Conservation (phyloP, 1,140 invertebrate genomes). For the Drosophila malerkotliana region DNA sequence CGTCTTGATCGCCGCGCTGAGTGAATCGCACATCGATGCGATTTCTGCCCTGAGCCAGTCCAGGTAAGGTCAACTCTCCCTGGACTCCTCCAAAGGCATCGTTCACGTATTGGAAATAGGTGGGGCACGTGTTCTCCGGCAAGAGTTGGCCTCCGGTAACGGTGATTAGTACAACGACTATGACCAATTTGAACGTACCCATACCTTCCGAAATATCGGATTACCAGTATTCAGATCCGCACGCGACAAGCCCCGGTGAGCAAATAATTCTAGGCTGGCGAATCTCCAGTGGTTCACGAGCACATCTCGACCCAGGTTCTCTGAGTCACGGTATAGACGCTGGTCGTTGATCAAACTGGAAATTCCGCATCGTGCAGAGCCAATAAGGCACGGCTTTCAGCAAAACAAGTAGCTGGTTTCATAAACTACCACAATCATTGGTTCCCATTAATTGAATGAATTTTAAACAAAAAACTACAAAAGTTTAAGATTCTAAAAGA, state of each 20-base stretch:
- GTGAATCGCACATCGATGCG: conserved; percentile 60
- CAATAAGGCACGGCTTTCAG: conserved; percentile 29
- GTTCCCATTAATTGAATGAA: not conserved
- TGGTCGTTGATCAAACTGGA: conserved; percentile 57
- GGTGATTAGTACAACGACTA: conserved; percentile 19
- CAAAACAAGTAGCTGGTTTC: conserved; percentile 6
- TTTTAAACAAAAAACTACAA: not conserved
- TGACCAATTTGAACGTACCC: conserved; percentile 10
- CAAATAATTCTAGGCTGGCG: conserved; percentile 33
- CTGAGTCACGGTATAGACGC: conserved; percentile 24
- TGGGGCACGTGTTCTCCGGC: conserved; percentile 48
- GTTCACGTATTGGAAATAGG: conserved; percentile 54
- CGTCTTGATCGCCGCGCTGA: conserved; percentile 31
- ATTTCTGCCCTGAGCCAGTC: conserved; percentile 45
- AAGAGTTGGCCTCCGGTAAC: conserved; percentile 24
- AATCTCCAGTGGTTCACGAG: not conserved
- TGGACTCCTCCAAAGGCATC: conserved; percentile 10
- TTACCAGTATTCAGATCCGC: conserved; percentile 12
- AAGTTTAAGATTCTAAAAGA: not conserved
- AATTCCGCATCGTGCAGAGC: conserved; percentile 58
- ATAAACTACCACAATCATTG: not conserved
- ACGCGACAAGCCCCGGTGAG: conserved; percentile 27
- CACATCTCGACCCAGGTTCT: not conserved
- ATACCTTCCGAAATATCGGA: conserved; percentile 24
- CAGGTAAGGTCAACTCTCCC: conserved; percentile 54